Conservation (phyloP, 2,888 invertebrate genomes). For the Chrysopilus asiliformis region DNA sequence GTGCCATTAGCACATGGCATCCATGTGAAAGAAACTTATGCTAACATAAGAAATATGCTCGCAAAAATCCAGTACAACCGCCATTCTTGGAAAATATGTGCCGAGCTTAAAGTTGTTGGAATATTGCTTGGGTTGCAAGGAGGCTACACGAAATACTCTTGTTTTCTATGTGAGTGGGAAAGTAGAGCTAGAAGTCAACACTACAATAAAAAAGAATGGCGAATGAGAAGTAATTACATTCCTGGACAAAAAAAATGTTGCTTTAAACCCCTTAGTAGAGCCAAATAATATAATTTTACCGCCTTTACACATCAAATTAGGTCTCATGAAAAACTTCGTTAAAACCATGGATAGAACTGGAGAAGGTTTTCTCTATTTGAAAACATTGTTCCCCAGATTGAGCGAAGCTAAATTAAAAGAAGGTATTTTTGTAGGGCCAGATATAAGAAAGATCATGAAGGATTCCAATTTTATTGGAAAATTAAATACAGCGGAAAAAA, state of each 20-base stretch:
- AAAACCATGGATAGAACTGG: constrained; percentile 11
- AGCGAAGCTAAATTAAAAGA: constrained; percentile 10
- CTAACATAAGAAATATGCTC: constrained; percentile 15
- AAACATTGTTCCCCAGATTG: constrained; percentile 7
- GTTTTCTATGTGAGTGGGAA: constrained; percentile 2
- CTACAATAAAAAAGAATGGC: constrained; percentile 3
- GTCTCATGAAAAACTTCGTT: constrained; percentile 13
- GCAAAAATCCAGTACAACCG: constrained; percentile 2
- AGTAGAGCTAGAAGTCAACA: background rate
- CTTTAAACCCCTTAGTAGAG: background rate
- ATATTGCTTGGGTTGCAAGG: constrained; percentile 2
- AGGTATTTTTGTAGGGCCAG: constrained; percentile 10
- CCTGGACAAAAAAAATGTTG: background rate
- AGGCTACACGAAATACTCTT: background rate
- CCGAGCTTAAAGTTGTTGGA: background rate
- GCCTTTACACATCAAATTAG: constrained; percentile 13
- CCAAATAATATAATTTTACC: constrained; percentile 7
- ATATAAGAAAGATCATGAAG: constrained; percentile 9
- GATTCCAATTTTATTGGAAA: constrained; percentile 2
- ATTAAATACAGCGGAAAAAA: too few species aligned
- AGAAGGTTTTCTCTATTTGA: constrained; percentile 11
- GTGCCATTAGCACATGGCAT: constrained; percentile 16
- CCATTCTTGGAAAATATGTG: constrained; percentile 3
- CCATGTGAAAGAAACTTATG: constrained; percentile 13
- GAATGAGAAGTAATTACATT: background rate